Conservation (phyloP, 2,797 vertebrate genomes). For the Phyllotis vaccarum region DNA sequence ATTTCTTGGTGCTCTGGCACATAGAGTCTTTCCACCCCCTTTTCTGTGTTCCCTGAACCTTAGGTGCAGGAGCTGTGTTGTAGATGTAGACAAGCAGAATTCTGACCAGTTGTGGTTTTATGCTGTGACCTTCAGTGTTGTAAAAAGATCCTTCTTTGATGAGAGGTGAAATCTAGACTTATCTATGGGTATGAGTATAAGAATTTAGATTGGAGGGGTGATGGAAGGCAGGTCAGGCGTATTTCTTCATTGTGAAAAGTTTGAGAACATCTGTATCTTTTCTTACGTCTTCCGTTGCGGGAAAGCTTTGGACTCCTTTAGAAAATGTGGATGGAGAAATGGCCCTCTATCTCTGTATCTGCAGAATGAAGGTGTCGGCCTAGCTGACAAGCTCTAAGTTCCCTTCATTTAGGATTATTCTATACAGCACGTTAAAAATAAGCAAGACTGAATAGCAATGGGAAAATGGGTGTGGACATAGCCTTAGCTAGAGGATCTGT, state of each 20-base stretch:
- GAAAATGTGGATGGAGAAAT: slow-evolving; percentile 29
- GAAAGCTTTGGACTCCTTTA: background rate
- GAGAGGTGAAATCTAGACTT: background rate
- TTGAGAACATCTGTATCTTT: background rate
- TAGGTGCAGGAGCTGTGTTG: background rate
- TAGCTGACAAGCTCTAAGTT: background rate
- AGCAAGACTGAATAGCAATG: slow-evolving; percentile 48
- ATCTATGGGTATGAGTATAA: background rate
- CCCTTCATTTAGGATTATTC: slow-evolving; percentile 43
- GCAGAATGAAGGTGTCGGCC: background rate
- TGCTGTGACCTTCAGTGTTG: background rate
- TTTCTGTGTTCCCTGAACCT: background rate
- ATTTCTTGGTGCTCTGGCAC: background rate
- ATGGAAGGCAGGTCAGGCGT: no score
- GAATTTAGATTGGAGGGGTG: background rate
- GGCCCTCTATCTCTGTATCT: background rate
- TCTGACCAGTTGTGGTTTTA: background rate
- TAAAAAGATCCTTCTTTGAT: background rate
- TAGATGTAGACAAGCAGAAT: no score
- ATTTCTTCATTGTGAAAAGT: slow-evolving; percentile 43
- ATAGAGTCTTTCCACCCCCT: background rate
- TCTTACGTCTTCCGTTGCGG: background rate
- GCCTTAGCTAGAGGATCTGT: background rate
- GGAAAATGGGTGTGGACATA: background rate
- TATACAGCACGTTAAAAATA: background rate